Percentiles rank a stretch among this genome's conserved stretches.
phyloP scores from a whole-genome alignment of 1,140 invertebrate species.

The Drosophila kikkawai region DNA sequence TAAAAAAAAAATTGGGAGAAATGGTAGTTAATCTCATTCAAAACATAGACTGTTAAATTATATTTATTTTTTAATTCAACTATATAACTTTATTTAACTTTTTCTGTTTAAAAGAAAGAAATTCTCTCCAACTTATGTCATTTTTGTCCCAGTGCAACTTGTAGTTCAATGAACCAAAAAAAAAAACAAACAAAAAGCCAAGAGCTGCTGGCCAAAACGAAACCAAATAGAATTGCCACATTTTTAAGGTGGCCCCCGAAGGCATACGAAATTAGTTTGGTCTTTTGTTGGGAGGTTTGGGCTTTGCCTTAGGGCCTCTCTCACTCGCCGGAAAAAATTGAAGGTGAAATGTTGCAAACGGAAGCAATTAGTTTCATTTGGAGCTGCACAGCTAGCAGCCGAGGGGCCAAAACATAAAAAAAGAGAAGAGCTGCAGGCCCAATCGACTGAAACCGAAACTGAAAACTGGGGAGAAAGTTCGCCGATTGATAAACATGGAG shows the following conservation, averaged over 20 bases:
- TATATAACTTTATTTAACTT: too few species aligned
- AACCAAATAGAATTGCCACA: slow-evolving; percentile 64
- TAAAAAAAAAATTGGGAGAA: background rate
- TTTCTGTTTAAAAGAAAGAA: background rate
- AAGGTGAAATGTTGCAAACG: slow-evolving; percentile 74
- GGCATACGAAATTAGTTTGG: slow-evolving; percentile 61
- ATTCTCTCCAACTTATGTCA: background rate
- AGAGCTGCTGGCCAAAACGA: slow-evolving; percentile 21
- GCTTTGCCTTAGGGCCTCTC: slow-evolving; percentile 3
- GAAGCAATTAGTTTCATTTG: slow-evolving; percentile 79
- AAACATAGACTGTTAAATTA: background rate
- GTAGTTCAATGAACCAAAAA: slow-evolving; percentile 44
- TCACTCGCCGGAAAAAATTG: slow-evolving; percentile 41
- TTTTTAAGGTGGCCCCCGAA: slow-evolving; percentile 43
- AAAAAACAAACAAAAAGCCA: slow-evolving; percentile 3
- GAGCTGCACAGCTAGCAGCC: slow-evolving; percentile 12
- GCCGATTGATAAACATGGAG: slow-evolving; percentile 68
- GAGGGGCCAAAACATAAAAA: background rate
- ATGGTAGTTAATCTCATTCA: background rate
- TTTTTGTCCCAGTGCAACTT: background rate
- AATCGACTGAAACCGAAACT: slow-evolving; percentile 48
- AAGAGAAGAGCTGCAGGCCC: slow-evolving; percentile 23
- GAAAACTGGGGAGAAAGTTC: slow-evolving; percentile 62
- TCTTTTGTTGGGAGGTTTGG: slow-evolving; percentile 11
- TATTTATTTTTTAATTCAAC: background rate